These are phyloP conservation scores for Echinarachnius parma DNA, from an alignment of 53 echinoderm and acorn worm genomes.

Conservation along the genomic window DNA sequence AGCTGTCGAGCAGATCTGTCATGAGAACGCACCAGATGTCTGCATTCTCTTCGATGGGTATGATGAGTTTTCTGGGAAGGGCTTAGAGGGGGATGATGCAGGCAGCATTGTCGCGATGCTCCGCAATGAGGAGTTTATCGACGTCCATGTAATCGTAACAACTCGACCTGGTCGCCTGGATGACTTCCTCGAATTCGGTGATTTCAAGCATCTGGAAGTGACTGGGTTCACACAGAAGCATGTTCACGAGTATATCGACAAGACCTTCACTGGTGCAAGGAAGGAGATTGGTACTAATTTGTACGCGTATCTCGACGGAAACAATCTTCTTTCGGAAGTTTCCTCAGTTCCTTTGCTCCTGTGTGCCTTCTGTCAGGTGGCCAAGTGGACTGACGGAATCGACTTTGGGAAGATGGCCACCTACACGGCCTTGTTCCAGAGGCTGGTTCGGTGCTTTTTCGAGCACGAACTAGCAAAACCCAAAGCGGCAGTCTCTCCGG, in stretches of 20 bases:
- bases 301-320: constrained; percentile 55
- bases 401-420: constrained; percentile 63
- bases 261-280: constrained; percentile 40
- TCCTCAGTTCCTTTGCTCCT: constrained; percentile 57
- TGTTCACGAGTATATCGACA: constrained; percentile 54
- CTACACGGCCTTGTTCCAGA: constrained; percentile 44
- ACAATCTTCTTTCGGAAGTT: constrained; percentile 51
- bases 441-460: constrained; percentile 52
- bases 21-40: constrained; percentile 44
- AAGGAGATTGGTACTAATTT: constrained; percentile 54
- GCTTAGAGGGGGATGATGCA: constrained; percentile 44
- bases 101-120: constrained; percentile 64
- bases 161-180: constrained; percentile 55
- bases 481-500: constrained; percentile 2
- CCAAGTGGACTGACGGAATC: constrained; percentile 60
- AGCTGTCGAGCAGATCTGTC: constrained; percentile 52
- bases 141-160: constrained; percentile 51
- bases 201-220: constrained; percentile 54
- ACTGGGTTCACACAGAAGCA: constrained; percentile 57
- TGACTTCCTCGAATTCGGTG: constrained; percentile 53
- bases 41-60: constrained; percentile 60
- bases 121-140: constrained; percentile 49
- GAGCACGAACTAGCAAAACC: constrained; percentile 46
- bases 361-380: constrained; percentile 60
- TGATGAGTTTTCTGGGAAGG: constrained; percentile 66